Conservation (phyloP, 1,140 invertebrate species). For the Kradibia gibbosae region DNA sequence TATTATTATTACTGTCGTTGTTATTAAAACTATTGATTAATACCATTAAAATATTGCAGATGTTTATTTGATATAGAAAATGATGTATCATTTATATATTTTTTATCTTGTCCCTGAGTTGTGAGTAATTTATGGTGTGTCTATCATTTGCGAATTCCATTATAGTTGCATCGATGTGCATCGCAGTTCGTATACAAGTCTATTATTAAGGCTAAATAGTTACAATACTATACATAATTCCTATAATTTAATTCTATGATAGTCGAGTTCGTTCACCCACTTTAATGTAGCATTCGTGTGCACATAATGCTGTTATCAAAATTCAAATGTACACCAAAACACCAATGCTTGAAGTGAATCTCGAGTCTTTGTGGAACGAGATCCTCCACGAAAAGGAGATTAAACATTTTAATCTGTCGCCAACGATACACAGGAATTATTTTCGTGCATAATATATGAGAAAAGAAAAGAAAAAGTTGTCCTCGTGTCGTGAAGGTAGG, state of each 20-base stretch:
- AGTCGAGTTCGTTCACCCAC: no score
- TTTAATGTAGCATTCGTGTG: no score
- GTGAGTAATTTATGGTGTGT: not conserved
- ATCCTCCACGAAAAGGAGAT: no score
- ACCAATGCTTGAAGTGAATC: no score
- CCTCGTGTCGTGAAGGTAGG: not conserved
- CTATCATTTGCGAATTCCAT: not conserved
- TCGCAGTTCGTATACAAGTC: not conserved
- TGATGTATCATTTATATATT: not conserved
- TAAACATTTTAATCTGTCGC: not conserved
- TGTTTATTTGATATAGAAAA: no score
- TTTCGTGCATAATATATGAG: not conserved
- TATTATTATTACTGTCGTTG: no score
- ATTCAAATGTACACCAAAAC: no score
- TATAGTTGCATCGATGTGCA: not conserved
- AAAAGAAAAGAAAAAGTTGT: not conserved
- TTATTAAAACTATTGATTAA: no score
- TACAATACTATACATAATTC: not conserved
- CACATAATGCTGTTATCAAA: no score
- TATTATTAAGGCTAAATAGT: not conserved
- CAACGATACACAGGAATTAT: not conserved
- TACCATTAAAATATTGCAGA: no score
- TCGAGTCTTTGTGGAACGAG: no score
- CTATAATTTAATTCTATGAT: no score
- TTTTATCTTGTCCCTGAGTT: not conserved